Percentiles rank a stretch among this genome's conserved stretches.
phyloP scores from a whole-genome alignment of 2,888 invertebrate species.

The Tetranychus piercei region DNA sequence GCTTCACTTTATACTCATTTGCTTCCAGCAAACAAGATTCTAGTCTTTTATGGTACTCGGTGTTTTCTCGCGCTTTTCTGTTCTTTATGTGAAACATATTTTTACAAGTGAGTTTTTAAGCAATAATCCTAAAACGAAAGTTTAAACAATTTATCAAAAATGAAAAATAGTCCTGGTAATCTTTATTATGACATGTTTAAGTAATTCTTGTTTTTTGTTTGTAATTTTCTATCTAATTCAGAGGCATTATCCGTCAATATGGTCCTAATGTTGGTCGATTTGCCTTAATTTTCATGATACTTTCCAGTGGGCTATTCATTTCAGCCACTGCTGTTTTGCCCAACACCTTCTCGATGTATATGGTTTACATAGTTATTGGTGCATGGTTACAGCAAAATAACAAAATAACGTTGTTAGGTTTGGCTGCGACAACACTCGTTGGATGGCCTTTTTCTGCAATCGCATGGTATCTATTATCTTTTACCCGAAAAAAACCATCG shows the following conservation, averaged over 20 bases:
- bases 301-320: constrained; percentile 78
- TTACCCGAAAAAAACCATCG: background rate
- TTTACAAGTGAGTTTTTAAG: constrained; percentile 85
- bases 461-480: constrained; percentile 44
- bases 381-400: constrained; percentile 71
- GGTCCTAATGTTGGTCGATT: constrained; percentile 71
- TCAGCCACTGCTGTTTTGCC: constrained; percentile 72
- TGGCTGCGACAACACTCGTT: constrained; percentile 56
- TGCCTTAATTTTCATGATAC: constrained; percentile 55
- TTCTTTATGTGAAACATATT: constrained; percentile 68
- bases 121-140: background rate
- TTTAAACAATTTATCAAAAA: background rate
- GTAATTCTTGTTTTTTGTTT: constrained; percentile 3
- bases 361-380: constrained; percentile 60
- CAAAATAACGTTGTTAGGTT: constrained; percentile 53
- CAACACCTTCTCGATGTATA: constrained; percentile 81
- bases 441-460: constrained; percentile 96
- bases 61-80: constrained; percentile 59
- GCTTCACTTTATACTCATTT: constrained; percentile 58
- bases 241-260: constrained; percentile 37
- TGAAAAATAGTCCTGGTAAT: constrained; percentile 43
- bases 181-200: constrained; percentile 25
- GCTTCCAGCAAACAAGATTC: constrained; percentile 46
- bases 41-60: constrained; percentile 71
- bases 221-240: constrained; percentile 16